These are phyloP conservation scores for Diploscapter pachys DNA, from an alignment of 1,140 invertebrate species.

Conservation along the genomic window DNA sequence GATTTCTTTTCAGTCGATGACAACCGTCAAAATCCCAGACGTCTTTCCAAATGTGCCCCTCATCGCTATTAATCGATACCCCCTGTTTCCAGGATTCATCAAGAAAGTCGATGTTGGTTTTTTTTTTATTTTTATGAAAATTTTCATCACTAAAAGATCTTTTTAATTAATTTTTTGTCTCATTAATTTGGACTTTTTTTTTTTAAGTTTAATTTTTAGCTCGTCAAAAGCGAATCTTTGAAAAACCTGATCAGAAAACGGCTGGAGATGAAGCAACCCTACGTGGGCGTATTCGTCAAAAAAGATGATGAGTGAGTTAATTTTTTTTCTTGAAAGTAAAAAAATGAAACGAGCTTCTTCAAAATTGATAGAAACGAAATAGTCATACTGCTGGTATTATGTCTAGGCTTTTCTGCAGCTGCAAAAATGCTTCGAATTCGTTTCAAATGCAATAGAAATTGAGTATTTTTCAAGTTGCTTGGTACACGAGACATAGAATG, in stretches of 20 bases:
- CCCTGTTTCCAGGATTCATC: constrained; percentile 95
- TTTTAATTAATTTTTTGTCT: constrained; percentile 60
- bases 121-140: background rate
- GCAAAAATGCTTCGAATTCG: too few species aligned
- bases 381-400: too few species aligned
- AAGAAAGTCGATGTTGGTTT: constrained; percentile 84
- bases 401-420: too few species aligned
- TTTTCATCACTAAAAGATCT: background rate
- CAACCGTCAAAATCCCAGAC: constrained; percentile 85
- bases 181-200: too few species aligned
- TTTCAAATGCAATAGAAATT: too few species aligned
- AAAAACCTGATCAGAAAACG: constrained; percentile 87
- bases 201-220: constrained; percentile 35
- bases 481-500: too few species aligned
- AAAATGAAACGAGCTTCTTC: too few species aligned
- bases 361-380: too few species aligned
- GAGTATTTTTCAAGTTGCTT: too few species aligned
- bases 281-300: constrained; percentile 93
- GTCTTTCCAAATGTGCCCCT: constrained; percentile 91
- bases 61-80: constrained; percentile 86
- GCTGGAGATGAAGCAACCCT: constrained; percentile 88
- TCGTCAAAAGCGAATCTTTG: constrained; percentile 76
- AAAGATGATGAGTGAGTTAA: constrained; percentile 76
- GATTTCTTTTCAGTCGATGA: background rate
- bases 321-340: too few species aligned